A percentile compares a stretch with the other conserved stretches of the same genome.
These are phyloP conservation scores for Xyliphius kryptos DNA, from an alignment of 2,113 vertebrate genomes.

Conservation along the genomic window DNA sequence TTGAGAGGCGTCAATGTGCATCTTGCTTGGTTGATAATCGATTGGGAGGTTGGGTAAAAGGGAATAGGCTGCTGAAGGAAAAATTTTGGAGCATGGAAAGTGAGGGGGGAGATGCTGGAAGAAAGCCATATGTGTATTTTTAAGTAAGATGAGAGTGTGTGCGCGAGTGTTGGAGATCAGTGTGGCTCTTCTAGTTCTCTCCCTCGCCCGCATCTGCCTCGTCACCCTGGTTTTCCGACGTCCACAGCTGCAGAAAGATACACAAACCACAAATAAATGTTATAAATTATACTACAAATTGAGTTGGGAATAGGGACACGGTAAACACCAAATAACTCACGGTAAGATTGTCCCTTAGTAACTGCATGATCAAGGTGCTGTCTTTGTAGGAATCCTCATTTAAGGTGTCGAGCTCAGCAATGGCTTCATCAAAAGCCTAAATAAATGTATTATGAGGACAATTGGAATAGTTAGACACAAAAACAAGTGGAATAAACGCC, in stretches of 20 bases:
- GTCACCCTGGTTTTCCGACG: constrained; percentile 98
- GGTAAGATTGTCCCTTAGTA: constrained; percentile 99
- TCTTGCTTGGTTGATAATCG: no score
- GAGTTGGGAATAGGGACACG: no score
- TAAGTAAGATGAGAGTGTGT: constrained; percentile 82
- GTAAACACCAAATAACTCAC: constrained; percentile 77
- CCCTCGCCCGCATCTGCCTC: constrained; percentile 89
- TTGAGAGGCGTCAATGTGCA: constrained; percentile 60
- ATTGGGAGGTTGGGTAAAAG: no score
- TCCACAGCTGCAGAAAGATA: constrained; percentile 88
- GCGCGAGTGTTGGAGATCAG: constrained; percentile 67
- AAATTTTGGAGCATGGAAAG: no score
- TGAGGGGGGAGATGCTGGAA: constrained; percentile 63
- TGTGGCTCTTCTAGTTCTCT: constrained; percentile 87
- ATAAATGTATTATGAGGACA: no score
- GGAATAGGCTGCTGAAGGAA: no score
- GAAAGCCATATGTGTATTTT: constrained; percentile 70
- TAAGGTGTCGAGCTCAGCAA: constrained; percentile 97
- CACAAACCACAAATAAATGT: no score
- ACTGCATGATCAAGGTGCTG: constrained; percentile 99
- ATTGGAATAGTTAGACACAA: no score
- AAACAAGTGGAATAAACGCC: no score
- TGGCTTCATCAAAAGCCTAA: constrained; percentile 98
- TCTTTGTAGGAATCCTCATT: constrained; percentile 99
- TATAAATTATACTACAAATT: no score